Evolutionary conservation across 2,888 invertebrate species (phyloP), one percentile per base, ranked within the genome.

Genomic region (Nymphalis c-album): DNA sequence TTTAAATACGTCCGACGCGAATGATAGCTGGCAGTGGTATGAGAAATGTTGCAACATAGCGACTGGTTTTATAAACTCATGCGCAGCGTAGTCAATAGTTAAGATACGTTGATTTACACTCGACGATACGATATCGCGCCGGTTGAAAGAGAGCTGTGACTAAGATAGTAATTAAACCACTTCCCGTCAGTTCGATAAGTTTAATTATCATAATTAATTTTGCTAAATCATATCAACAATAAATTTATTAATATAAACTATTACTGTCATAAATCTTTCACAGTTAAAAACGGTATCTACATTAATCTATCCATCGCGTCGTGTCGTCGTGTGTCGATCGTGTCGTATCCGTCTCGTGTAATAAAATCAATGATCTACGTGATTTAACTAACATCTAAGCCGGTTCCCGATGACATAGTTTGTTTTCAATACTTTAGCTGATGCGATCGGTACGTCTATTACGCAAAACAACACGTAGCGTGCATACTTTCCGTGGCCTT

Each of bases 11-110:
- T 82, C 82, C 83, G 86, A 75, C 66, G 85, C 76, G 78, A 73
- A 67, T 77, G 80, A 79, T 78, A 75, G 82, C 83, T 81, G 84
- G 76, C 82, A 80, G 83, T 82, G 78, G 82, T 87, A 88, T 91
- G 89, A 87, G 85, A 85, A 83, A 87, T 81, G 81, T 75, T 75
- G 71, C 76, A 73, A 75, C 80, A 79, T 76, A 78, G 84, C 82
- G 80, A 86, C 76, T 78, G 79, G 79, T 86, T 90, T 91, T 91
- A 90, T 89, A 83, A 88, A 87, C 85, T 84, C 77, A 66, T 72
- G 76, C 76, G 74, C 75, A 76, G 73, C 77, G 73, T 68, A 76
- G 80, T 75, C 80, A 82, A 82, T 78, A 79, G 81, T 74, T 71
- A 71, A 69, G 72, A 69, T 64, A 61, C 67, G 69, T 63, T 67